Base-by-base conservation (phyloP, 1,140 invertebrate genomes). In the Heterodera schachtii region DNA sequence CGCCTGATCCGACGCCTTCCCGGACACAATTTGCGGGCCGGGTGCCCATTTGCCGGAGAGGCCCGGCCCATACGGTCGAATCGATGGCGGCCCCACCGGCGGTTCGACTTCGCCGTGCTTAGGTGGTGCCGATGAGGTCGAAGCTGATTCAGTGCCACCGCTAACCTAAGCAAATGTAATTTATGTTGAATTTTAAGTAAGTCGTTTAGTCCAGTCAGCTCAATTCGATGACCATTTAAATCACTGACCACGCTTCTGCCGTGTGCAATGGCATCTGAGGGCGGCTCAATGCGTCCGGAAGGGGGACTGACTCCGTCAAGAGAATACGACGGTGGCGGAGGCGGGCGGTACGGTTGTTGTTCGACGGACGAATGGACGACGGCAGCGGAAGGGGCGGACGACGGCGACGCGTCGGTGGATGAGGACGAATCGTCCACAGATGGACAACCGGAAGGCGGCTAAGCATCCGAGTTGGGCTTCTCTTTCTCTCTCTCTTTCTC, bases 391-490 rank as follows among this genome's bases (percentile, higher is more conserved):
- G n/a, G 76, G 9, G 78, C 43, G 6, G 70, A 57, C n/a, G 60
- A 43, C 69, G 46, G 77, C 41, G 69, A 49, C 79, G 46, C 60
- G 47, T 80, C 71, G 13, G 47, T 64, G 66, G 21, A 3, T 21
- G 21, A n/a, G 85, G n/a, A 84, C 87, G 8, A 86, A 52, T 52
- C 49, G 49, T 52, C 49, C 49, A 52, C 49, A 16, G 44, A 78
- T 44, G 89, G 82, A 78, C 89, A 90, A 19, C 79, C 60, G 64
- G 64, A 73, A 13, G 87, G 87, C 41, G 89, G 89, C 89, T 89
- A 57, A 90, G 81, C 66, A 41, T 49, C 66, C 67, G 60, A 75
- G 8, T 16, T 84, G 47, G 64, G 13, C 11, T 31, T 31, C 31
- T 31, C 31, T 31, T 31, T 31, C 31, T 31, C 31, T 31, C 31